Evolutionary conservation across 2,113 vertebrate species (phyloP).

Genomic region (Pogonocichla stellata): DNA sequence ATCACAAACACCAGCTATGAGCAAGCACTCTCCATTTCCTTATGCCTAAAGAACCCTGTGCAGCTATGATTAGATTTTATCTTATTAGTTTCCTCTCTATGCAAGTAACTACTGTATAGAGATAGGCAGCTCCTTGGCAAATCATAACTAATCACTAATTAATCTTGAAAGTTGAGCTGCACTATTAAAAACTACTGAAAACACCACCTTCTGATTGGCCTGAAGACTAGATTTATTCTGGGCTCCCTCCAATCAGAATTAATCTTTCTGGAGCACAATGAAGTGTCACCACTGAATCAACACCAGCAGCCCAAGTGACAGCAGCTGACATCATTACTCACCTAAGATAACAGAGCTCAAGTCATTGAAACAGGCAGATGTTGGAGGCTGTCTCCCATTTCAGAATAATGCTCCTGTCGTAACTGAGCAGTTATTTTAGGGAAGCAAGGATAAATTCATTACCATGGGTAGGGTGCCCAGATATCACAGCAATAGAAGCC

Average conservation of each 20-base stretch:
- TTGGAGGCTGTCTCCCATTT: conserved; percentile 24
- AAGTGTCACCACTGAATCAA: conserved; percentile 41
- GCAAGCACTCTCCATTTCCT: background rate
- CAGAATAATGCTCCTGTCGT: background rate
- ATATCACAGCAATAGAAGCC: background rate
- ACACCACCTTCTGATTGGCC: background rate
- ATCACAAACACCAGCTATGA: background rate
- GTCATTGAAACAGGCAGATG: conserved; percentile 53
- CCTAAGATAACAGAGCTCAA: conserved; percentile 25
- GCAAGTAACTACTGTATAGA: background rate
- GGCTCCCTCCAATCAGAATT: background rate
- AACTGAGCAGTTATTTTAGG: conserved; percentile 52
- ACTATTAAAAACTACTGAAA: background rate
- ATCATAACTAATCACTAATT: background rate
- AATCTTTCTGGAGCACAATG: background rate
- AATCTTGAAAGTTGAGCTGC: background rate
- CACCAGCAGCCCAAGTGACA: conserved; percentile 22
- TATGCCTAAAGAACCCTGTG: background rate
- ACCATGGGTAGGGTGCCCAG: background rate
- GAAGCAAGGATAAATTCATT: conserved; percentile 61
- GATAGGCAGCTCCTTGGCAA: background rate
- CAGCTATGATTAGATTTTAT: background rate
- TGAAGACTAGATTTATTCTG: background rate
- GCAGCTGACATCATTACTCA: conserved; percentile 33
- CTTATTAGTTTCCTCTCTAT: background rate